A percentile compares a stretch with the other conserved stretches of the same genome.
Conservation (phyloP, 2,888 invertebrate genomes). For the Melieria omissa region DNA sequence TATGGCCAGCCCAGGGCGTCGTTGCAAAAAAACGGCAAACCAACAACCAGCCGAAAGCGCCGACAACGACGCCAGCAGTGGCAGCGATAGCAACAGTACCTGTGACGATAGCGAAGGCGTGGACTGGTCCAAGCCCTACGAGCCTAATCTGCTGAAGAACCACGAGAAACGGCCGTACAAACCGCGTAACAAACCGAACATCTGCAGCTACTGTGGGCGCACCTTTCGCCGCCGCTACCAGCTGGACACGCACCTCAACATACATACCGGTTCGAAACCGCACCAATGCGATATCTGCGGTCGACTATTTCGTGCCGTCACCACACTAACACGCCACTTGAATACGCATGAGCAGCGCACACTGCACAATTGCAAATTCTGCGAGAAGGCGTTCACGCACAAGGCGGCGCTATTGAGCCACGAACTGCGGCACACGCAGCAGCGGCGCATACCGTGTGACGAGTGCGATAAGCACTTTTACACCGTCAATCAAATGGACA, state of each 20-base stretch:
- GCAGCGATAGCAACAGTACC: background rate
- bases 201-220: conserved; percentile 50
- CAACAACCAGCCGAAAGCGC: background rate
- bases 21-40: background rate
- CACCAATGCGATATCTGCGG: conserved; percentile 54
- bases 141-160: conserved; percentile 29
- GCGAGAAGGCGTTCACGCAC: conserved; percentile 49
- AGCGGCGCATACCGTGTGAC: conserved; percentile 45
- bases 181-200: conserved; percentile 45
- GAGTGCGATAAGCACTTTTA: conserved; percentile 50
- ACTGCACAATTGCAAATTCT: conserved; percentile 46
- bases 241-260: conserved; percentile 51
- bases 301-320: conserved; percentile 50
- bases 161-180: conserved; percentile 44
- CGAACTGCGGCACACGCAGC: conserved; percentile 50
- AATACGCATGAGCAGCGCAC: conserved; percentile 48
- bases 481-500: conserved; percentile 52
- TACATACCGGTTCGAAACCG: conserved; percentile 51
- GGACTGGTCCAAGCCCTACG: conserved; percentile 40
- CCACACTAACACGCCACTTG: conserved; percentile 50
- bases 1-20: conserved; percentile 5
- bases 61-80: background rate
- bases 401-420: conserved; percentile 51
- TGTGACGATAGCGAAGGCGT: conserved; percentile 16
- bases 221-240: conserved; percentile 50